Base-by-base conservation (phyloP, 1,140 invertebrate genomes). In the Dysdera silvatica region DNA sequence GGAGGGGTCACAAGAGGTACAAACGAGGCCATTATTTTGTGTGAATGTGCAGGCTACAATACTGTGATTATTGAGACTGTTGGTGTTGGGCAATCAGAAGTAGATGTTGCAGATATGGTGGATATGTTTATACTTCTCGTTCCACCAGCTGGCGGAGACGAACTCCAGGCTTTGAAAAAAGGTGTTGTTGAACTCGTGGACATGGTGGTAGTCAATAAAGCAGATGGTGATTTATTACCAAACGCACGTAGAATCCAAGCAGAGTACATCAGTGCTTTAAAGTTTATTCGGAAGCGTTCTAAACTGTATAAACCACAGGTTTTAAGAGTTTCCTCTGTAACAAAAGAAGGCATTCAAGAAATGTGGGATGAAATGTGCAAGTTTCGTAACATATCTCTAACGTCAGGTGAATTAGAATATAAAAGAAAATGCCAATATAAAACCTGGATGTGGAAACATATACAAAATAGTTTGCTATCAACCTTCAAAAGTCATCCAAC, bases 101-200 rank as follows among this genome's bases (percentile, higher is more conserved):
- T 80, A 73, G 77, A 77, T 16, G 82, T 84, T n/a, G 73, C 78
- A 3, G 81, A 84, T 67, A 84, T 85, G 82, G 81, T 83, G 26
- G 83, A 85, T 68, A 73, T 84, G 67, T 83, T 85, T 69, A 76
- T 80, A 62, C 70, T 85, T 29, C 55, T 84, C 4, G 74, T 85
- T 31, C 80, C 83, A 0, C 83, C 83, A 8, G 82, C 79, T 10
- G 80, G 80, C 29, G 83, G 83, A 14, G 83, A 85, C 73, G 83
- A 85, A 73, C 71, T 84, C 14, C 83, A 84, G 76, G 81, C 82
- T n/a, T 76, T 84, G 18, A 85, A 85, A 70, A 77, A 81, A 63
- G 83, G 83, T 3, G 83, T 85, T 55, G 78, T 85, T 20, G 83
- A 85, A 71, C 76, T 82, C 57, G 78, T 80, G 35, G 82, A 85